Conservation (phyloP, 2,113 vertebrate species). For the Mixornis gularis region DNA sequence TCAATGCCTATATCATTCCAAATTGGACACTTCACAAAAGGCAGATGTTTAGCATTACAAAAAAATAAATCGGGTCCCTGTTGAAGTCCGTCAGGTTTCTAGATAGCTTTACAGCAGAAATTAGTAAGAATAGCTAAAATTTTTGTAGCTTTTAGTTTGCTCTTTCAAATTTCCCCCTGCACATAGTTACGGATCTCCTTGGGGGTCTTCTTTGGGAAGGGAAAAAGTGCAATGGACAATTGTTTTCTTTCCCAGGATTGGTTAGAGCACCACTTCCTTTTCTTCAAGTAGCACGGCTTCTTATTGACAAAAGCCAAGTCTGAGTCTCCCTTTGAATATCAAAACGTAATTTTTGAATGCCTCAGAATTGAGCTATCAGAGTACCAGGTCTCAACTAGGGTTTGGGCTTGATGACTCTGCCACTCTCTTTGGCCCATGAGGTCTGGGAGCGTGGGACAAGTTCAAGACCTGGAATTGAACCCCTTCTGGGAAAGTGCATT, state of each 20-base stretch:
- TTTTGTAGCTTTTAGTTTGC: not conserved
- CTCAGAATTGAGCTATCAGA: not conserved
- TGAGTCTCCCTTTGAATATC: not conserved
- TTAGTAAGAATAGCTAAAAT: not conserved
- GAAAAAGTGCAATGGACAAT: not conserved
- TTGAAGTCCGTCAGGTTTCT: not conserved
- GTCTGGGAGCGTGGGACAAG: conserved; percentile 54
- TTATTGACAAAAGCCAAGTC: not conserved
- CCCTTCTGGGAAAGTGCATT: conserved; percentile 58
- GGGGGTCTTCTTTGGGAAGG: not conserved
- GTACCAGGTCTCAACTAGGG: not conserved
- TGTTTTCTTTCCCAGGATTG: conserved; percentile 13
- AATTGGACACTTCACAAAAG: not conserved
- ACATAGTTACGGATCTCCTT: not conserved
- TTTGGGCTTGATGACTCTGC: not conserved
- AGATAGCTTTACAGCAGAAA: not conserved
- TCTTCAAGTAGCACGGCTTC: not conserved
- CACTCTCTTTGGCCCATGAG: conserved; percentile 22
- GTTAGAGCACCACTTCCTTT: not conserved
- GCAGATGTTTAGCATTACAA: not conserved
- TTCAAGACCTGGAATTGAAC: conserved; percentile 48
- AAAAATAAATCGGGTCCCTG: not conserved
- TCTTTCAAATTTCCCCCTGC: not conserved
- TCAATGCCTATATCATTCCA: not conserved
- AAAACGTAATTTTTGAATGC: not conserved